These are phyloP conservation scores for Petrolisthes cinctipes DNA, from an alignment of 2,888 invertebrate genomes.

Conservation along the genomic window DNA sequence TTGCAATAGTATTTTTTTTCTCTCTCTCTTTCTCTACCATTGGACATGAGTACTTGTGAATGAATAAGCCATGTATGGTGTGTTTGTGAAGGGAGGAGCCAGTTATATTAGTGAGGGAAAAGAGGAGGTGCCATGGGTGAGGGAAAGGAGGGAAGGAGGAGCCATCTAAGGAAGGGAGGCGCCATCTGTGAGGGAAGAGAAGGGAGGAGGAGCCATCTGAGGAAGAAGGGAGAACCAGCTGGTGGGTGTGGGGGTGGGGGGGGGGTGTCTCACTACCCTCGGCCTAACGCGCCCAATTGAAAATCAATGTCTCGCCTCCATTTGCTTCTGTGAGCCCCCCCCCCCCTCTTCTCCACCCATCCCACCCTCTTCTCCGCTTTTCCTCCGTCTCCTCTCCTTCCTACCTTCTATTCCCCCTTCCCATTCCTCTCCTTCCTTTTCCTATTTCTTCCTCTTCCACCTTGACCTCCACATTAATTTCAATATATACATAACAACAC, in stretches of 20 bases:
- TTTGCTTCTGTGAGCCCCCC: slow-evolving; percentile 54
- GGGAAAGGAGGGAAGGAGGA: background rate
- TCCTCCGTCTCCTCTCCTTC: slow-evolving; percentile 8
- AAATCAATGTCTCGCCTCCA: slow-evolving; percentile 61
- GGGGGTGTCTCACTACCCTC: slow-evolving; percentile 40
- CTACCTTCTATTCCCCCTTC: background rate
- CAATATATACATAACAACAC: too few species aligned
- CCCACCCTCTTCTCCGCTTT: slow-evolving; percentile 19
- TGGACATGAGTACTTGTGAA: too few species aligned
- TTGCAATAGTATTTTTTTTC: too few species aligned
- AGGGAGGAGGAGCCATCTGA: background rate
- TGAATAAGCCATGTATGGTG: too few species aligned
- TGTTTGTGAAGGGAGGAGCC: background rate
- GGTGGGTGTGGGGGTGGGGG: slow-evolving; percentile 5
- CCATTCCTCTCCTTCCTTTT: slow-evolving; percentile 7
- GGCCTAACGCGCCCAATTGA: slow-evolving; percentile 63
- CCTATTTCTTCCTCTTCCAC: background rate
- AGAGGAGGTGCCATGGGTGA: background rate
- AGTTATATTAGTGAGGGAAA: background rate
- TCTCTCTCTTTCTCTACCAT: too few species aligned
- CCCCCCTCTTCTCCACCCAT: slow-evolving; percentile 19
- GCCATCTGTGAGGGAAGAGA: background rate
- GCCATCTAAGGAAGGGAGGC: background rate
- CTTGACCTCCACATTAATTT: too few species aligned
- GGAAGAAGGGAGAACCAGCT: background rate